A percentile compares a stretch with the other conserved stretches of the same genome.
Conservation (phyloP, 2,797 vertebrate species). For the Brotogeris chrysoptera region DNA sequence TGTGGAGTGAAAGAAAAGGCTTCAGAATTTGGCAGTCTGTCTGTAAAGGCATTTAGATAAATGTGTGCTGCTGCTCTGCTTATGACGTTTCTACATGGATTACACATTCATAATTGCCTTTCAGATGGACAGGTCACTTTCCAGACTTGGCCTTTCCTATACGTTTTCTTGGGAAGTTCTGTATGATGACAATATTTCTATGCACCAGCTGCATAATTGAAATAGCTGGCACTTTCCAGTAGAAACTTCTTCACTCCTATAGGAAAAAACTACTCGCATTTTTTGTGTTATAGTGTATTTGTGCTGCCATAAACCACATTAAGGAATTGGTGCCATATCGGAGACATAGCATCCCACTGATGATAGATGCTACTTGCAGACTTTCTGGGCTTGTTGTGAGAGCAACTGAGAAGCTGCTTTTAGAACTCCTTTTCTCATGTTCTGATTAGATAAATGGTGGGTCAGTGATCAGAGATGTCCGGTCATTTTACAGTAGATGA, state of each 20-base stretch:
- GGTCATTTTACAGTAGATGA: background rate
- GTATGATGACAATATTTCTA: background rate
- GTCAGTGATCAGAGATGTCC: background rate
- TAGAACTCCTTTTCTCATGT: background rate
- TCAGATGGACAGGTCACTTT: background rate
- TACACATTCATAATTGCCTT: slow-evolving; percentile 29
- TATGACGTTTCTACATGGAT: slow-evolving; percentile 65
- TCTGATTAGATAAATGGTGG: background rate
- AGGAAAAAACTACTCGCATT: background rate
- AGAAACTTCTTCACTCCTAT: background rate
- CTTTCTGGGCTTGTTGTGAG: background rate
- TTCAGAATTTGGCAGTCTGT: slow-evolving; percentile 71
- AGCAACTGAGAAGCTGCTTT: background rate
- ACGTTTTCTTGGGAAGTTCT: background rate
- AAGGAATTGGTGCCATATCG: background rate
- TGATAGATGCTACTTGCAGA: background rate
- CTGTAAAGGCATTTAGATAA: slow-evolving; percentile 67
- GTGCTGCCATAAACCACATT: background rate
- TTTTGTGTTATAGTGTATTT: background rate
- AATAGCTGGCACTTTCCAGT: slow-evolving; percentile 7
- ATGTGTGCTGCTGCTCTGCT: slow-evolving; percentile 56
- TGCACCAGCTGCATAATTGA: background rate
- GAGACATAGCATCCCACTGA: background rate
- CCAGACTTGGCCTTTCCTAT: background rate
- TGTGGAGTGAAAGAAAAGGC: slow-evolving; percentile 77